Evolutionary conservation across 2,113 vertebrate genomes (phyloP).

Genomic region (Rhadina sibilatrix): DNA sequence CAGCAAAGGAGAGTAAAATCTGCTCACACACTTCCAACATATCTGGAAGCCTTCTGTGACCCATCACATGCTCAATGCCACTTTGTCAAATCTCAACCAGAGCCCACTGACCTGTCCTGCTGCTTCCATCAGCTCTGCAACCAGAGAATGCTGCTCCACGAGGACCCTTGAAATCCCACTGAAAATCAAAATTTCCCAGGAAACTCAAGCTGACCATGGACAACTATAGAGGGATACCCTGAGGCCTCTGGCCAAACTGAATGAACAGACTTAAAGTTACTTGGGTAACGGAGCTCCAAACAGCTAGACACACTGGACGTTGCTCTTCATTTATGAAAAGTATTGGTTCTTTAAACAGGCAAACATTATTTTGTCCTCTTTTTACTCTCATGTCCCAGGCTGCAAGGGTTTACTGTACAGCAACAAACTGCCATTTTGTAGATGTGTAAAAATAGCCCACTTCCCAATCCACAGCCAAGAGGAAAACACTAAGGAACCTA

Average conservation of each 20-base stretch:
- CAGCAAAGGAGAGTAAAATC: not conserved
- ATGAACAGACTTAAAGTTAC: not conserved
- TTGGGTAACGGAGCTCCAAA: accelerated
- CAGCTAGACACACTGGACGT: accelerated
- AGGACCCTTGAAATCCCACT: not conserved
- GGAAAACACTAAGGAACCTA: not conserved
- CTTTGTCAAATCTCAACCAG: not conserved
- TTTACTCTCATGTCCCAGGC: not conserved
- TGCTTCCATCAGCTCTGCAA: not conserved
- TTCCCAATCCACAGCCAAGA: not conserved
- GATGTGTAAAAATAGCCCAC: not conserved
- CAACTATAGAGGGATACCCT: not conserved
- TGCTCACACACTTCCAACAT: not conserved
- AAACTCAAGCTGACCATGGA: not conserved
- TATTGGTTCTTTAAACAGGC: not conserved
- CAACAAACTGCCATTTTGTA: not conserved
- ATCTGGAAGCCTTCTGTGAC: not conserved
- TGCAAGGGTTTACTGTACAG: not conserved
- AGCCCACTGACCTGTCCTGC: accelerated
- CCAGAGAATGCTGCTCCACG: not conserved
- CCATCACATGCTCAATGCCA: accelerated
- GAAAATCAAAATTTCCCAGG: not conserved
- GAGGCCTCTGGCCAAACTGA: not conserved
- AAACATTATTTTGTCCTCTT: not conserved
- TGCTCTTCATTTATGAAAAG: not conserved